Evolutionary conservation across 35 echinoderm and acorn worm genomes (phyloP), one percentile per base, ranked within the genome.

Genomic region (Lytechinus variegatus): DNA sequence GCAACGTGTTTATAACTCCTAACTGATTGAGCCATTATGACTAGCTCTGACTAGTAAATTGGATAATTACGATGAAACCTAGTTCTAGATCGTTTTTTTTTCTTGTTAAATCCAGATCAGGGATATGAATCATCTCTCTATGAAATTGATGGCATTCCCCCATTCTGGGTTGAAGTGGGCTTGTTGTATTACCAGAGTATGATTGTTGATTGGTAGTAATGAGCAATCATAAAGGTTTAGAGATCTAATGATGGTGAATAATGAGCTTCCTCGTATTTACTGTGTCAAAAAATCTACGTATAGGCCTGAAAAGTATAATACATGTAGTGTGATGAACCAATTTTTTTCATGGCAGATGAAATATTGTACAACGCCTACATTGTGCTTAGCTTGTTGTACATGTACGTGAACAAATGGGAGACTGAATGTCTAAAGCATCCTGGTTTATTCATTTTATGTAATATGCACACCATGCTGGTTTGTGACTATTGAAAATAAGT

Each of bases 1-100:
- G 66, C 19, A 16, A 79, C 19, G 1, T 79, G 12, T 79, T 79
- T 79, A 79, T 24, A 19, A 16, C 8, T 79, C 66, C 66, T 79
- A 24, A 79, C 19, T 79, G 66, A 79, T 79, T 79, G 66, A 79
- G 66, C 66, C 66, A 79, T 79, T 79, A 79, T 79, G 66, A 79
- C 66, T 79, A 79, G 66, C 19, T 79, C 21, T 79, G 66, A 79
- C 66, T 79, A 24, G 66, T 16, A 79, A 79, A 79, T 79, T 5
- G 66, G 66, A 79, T 79, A 79, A 79, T 79, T n/a, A 24, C n/a
- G 21, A 79, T 79, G 66, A 79, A 24, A 79, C 21, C 66, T 24
- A 79, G 66, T 79, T 19, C 66, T 79, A 79, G 66, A 79, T 79
- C n/a, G n/a, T n/a, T n/a, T n/a, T n/a, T n/a, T n/a, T 24, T 5